These are phyloP conservation scores for Theretra japonica DNA, from an alignment of 2,888 invertebrate species.

Conservation along the genomic window DNA sequence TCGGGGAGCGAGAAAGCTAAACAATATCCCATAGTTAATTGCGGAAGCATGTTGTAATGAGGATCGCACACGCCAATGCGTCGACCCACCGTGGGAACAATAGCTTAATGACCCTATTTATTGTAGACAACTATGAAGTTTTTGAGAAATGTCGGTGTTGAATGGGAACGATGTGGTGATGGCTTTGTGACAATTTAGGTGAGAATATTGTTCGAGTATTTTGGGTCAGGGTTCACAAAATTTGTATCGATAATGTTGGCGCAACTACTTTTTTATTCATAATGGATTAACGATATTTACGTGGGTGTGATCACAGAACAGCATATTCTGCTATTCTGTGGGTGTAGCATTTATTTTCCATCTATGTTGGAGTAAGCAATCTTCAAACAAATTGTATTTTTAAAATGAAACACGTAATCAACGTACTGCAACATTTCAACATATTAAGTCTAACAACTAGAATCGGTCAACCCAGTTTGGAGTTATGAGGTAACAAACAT, in stretches of 20 bases:
- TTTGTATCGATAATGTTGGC: too few species aligned
- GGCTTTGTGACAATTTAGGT: background rate
- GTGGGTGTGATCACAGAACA: too few species aligned
- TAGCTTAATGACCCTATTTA: slow-evolving; percentile 28
- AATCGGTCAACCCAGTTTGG: too few species aligned
- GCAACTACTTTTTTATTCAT: too few species aligned
- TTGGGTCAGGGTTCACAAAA: too few species aligned
- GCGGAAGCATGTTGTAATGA: slow-evolving; percentile 76
- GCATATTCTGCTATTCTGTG: too few species aligned
- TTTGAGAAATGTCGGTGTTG: background rate
- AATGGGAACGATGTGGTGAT: background rate
- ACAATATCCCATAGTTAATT: slow-evolving; percentile 69
- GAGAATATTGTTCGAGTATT: background rate
- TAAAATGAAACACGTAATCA: background rate
- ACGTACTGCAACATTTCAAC: too few species aligned
- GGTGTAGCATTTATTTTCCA: background rate
- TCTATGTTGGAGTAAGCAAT: background rate
- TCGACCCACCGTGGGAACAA: slow-evolving; percentile 53
- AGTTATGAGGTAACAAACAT: too few species aligned
- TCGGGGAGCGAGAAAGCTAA: slow-evolving; percentile 59
- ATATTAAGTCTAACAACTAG: too few species aligned
- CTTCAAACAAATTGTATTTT: background rate
- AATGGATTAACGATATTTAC: too few species aligned
- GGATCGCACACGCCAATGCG: slow-evolving; percentile 73
- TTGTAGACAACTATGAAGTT: slow-evolving; percentile 21